These are phyloP conservation scores for Vespertilio murinus DNA, from an alignment of 2,797 vertebrate genomes.

Conservation along the genomic window DNA sequence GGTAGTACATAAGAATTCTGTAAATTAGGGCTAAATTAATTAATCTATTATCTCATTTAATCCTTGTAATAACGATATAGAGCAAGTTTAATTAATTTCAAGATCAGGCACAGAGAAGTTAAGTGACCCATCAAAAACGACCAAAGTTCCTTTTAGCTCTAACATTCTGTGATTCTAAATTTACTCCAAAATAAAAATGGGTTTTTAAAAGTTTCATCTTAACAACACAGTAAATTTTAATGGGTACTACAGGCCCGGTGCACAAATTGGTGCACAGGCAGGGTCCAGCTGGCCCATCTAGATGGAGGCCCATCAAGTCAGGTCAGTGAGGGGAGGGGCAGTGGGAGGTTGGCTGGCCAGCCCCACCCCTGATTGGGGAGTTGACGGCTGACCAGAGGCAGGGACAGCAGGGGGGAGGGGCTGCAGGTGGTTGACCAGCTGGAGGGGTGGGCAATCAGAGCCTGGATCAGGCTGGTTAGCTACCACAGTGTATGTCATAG, in stretches of 20 bases:
- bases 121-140: neutral
- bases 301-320: no score
- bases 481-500: no score
- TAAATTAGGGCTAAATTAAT: neutral
- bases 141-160: neutral
- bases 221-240: neutral
- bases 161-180: constrained; percentile 4
- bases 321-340: no score
- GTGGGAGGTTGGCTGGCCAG: no score
- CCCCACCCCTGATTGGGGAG: no score
- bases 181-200: constrained; percentile 19
- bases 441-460: no score
- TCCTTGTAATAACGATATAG: neutral
- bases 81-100: neutral
- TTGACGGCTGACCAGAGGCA: no score
- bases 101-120: neutral
- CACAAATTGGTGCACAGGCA: no score
- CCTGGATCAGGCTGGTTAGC: no score
- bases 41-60: constrained; percentile 21
- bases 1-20: neutral
- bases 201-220: neutral
- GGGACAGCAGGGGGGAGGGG: no score
- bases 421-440: no score
- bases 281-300: no score
- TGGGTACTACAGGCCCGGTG: neutral